Percentiles rank a stretch among this genome's conserved stretches.
Evolutionary conservation across 2,888 invertebrate species (phyloP).

Genomic region (Caenorhabditis sp.): DNA sequence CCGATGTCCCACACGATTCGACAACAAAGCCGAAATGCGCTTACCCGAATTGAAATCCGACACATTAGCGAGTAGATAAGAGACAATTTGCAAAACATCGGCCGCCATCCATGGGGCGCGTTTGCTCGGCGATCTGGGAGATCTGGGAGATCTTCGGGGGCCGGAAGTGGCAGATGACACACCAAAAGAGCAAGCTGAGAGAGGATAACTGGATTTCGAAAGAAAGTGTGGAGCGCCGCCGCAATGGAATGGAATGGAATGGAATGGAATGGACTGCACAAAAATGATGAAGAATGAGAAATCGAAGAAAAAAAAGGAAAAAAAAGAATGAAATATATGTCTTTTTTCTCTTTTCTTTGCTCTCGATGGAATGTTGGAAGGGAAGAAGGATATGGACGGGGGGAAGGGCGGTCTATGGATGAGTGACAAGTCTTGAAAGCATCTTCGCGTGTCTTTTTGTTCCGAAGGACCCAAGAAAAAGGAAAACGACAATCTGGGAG

Average conservation of each 20-base stretch:
- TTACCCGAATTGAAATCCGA: constrained; percentile 77
- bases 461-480: constrained; percentile 24
- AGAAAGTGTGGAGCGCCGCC: constrained; percentile 27
- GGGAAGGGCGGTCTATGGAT: constrained; percentile 51
- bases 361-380: neutral
- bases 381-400: constrained; percentile 22
- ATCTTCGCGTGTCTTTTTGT: constrained; percentile 63
- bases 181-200: constrained; percentile 5
- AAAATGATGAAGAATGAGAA: constrained; percentile 44
- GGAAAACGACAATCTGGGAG: constrained; percentile 53
- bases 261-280: constrained; percentile 17
- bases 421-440: constrained; percentile 63
- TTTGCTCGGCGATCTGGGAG: no score
- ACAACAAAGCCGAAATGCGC: neutral
- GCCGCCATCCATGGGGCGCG: constrained; percentile 74
- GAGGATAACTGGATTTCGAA: neutral
- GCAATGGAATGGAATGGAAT: constrained; percentile 14
- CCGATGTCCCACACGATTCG: no score
- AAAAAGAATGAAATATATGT: neutral
- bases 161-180: no score
- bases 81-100: constrained; percentile 81
- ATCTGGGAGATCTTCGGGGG: no score
- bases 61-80: constrained; percentile 81
- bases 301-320: neutral
- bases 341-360: no score